Evolutionary conservation across 2,797 vertebrate genomes (phyloP).

Genomic region (Pterois miles): DNA sequence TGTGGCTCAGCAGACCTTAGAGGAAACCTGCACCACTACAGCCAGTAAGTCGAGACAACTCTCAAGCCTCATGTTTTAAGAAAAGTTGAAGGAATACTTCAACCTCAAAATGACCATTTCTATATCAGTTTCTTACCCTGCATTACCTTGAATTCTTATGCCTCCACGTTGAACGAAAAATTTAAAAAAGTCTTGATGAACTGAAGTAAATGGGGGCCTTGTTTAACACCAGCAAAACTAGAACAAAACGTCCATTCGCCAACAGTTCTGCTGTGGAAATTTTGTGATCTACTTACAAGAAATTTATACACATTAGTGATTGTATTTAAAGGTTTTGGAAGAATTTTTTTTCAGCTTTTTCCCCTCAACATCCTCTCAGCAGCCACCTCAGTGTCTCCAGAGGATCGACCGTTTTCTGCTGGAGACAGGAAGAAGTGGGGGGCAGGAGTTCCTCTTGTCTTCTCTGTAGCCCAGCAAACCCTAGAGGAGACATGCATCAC

Average conservation of each 20-base stretch:
- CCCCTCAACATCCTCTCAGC: not conserved
- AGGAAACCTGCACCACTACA: slow-evolving; percentile 76
- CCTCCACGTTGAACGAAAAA: too few species aligned
- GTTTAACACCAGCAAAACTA: too few species aligned
- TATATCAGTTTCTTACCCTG: not conserved
- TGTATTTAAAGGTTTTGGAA: not conserved
- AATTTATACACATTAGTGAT: not conserved
- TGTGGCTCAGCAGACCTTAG: slow-evolving; percentile 82
- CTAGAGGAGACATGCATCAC: slow-evolving; percentile 84
- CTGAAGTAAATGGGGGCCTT: too few species aligned
- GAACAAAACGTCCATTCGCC: too few species aligned
- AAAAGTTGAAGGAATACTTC: not conserved
- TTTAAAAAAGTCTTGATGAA: too few species aligned
- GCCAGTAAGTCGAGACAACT: slow-evolving; percentile 38
- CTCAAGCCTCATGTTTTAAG: not conserved
- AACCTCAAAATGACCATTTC: fast-evolving
- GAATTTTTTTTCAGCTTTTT: not conserved
- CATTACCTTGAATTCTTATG: not conserved
- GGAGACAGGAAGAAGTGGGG: slow-evolving; percentile 94
- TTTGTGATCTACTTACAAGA: not conserved
- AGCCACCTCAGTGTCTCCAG: slow-evolving; percentile 51
- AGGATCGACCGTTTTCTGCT: slow-evolving; percentile 68
- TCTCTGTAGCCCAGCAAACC: slow-evolving; percentile 85
- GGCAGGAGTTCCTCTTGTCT: slow-evolving; percentile 83
- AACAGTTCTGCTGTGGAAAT: too few species aligned